Base-by-base conservation (phyloP, 2,888 invertebrate genomes). In the Marronus borbonicus region DNA sequence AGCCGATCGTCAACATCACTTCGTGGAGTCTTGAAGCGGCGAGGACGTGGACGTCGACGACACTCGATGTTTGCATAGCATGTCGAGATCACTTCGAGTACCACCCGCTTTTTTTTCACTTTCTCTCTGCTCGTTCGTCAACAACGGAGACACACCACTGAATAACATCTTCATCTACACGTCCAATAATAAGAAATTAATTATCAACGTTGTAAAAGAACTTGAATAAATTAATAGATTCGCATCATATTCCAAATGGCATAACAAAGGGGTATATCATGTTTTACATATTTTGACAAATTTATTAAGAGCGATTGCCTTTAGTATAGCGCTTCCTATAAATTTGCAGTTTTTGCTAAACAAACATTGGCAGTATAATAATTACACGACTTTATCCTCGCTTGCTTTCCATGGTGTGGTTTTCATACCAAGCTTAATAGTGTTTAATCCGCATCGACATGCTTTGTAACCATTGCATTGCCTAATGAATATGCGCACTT, bases 31-130 rank as follows among this genome's bases (percentile, higher is more conserved):
- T 68, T 20, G 14, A 68, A 74, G 80, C 60, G 69, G 64, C 77
- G 74, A 77, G 70, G 76, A 76, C 77, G 78, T 74, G 74, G 78
- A 69, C 75, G 72, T 78, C 14, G 28, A 50, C 76, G 17, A 62
- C 60, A 31, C 76, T 76, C 52, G 17, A 64, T 80, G 79, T 80
- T 80, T 80, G 79, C 79, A 80, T 78, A 77, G 76, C 76, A 70
- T 72, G 76, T 77, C 76, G 79, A 79, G 78, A 80, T 77, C 78
- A 65, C 76, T 79, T 78, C 72, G 69, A 77, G 76, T 79, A 78
- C 76, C 52, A 74, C 65, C 79, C 79, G 79, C 76, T 79, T 74
- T 78, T 74, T 76, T 44, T 66, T 75, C 74, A n/a, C 17, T 52
- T 62, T 39, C 20, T 5, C 39, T 60, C 36, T 17, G 36, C 66